Conservation (phyloP, 2,113 vertebrate species). For the Elaphurus davidianus region DNA sequence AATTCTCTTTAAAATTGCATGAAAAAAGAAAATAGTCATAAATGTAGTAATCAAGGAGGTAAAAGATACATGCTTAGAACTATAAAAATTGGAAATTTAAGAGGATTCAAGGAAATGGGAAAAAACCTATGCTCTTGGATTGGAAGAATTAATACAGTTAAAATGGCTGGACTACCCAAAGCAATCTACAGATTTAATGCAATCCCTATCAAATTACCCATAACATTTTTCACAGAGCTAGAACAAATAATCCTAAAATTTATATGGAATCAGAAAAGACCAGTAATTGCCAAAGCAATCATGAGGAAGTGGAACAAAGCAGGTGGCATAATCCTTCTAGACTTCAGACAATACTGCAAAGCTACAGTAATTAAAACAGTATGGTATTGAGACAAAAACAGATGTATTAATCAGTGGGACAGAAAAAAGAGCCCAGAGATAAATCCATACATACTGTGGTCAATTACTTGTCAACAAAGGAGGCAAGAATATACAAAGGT, state of each 20-base stretch:
- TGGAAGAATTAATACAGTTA: background rate
- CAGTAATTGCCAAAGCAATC: background rate
- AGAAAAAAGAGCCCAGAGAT: background rate
- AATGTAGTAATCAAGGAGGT: background rate
- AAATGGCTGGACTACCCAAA: background rate
- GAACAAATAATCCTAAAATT: background rate
- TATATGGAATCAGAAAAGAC: background rate
- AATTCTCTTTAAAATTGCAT: background rate
- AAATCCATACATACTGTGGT: background rate
- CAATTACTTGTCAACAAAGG: background rate
- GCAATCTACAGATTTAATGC: background rate
- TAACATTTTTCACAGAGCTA: background rate
- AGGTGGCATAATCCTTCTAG: background rate
- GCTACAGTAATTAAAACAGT: background rate
- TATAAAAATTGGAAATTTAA: background rate
- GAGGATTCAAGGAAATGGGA: background rate
- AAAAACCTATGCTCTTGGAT: background rate
- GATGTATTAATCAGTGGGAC: background rate
- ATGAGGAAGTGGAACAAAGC: background rate
- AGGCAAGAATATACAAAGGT: background rate
- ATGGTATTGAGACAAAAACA: background rate
- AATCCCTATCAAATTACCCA: background rate
- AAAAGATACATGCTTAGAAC: background rate
- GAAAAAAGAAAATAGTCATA: background rate
- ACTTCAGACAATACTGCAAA: background rate